A percentile compares a stretch with the other conserved stretches of the same genome.
These are phyloP conservation scores for Edolisoma coerulescens DNA, from an alignment of 2,113 vertebrate species.

Conservation along the genomic window DNA sequence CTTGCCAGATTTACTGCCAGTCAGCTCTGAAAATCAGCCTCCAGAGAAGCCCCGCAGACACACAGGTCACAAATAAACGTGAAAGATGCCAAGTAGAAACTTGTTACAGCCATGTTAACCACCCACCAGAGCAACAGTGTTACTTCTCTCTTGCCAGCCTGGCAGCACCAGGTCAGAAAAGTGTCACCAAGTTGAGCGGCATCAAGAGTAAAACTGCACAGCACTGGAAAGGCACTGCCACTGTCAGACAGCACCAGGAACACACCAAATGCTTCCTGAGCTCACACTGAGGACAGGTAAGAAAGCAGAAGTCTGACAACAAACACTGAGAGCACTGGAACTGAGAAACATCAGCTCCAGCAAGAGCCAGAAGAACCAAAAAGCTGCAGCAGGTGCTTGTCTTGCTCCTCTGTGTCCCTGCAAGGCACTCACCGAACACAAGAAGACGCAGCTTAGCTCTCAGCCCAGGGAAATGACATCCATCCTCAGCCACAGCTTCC, in stretches of 20 bases:
- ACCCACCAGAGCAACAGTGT: background rate
- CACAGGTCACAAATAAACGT: rapidly evolving
- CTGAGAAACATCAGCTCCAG: background rate
- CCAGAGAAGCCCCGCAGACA: background rate
- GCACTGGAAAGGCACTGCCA: background rate
- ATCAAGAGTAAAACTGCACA: background rate
- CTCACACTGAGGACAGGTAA: background rate
- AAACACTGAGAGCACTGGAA: background rate
- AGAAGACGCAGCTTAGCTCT: background rate
- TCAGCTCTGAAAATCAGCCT: background rate
- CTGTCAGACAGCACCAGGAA: background rate
- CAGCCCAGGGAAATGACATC: background rate
- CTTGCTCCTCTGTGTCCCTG: background rate
- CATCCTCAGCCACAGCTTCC: background rate
- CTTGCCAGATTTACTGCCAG: background rate
- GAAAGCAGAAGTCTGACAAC: background rate
- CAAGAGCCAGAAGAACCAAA: background rate
- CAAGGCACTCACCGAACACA: background rate
- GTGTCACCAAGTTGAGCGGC: rapidly evolving
- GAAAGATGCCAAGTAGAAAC: background rate
- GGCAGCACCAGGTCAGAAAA: background rate
- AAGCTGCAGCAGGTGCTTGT: background rate
- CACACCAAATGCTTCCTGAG: rapidly evolving
- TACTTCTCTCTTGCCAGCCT: background rate
- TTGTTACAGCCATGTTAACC: background rate